Evolutionary conservation across 2,888 invertebrate species (phyloP), one percentile per base, ranked within the genome.

Genomic region (Erynnis tages): DNA sequence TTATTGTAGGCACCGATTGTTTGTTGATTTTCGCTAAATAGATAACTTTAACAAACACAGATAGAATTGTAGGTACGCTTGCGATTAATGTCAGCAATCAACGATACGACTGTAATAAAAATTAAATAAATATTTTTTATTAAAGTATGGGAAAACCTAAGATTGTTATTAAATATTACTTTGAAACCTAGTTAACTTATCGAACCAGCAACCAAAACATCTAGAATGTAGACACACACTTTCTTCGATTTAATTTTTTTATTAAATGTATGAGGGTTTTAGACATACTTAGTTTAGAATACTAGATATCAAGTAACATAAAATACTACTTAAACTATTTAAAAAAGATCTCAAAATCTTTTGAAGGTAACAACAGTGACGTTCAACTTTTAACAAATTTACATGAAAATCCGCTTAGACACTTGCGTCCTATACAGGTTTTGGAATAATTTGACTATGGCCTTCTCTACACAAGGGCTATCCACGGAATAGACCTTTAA

Each of bases 1-100:
- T 40, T 49, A 41, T 41, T 49, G 17, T 34, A 49, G 41, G 19
- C 41, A 49, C 49, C 41, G 11, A 41, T 41, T 41, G 49, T 49
- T 49, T 46, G 27, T 27, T 7, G 46, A 37, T 37, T 46, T 35
- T 10, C n/a, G 11, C 5, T 27, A 37, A 37, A 17, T 46, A 37
- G 35, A 23, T 37, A 17, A 27, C 19, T 16, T 27, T 46, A 46
- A 41, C 49, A 40, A n/a, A n/a, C n/a, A n/a, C n/a, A n/a, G n/a
- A 48, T 40, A 7, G 21, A 21, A 8, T 3, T 46, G n/a, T 13
- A 29, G n/a, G n/a, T 27, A 41, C 32, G 10, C 10, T 11, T 25
- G 4, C 17, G 7, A 21, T 44, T 44, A 19, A 21, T 13, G 29
- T 44, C 19, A 32, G 2, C 16, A 32, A 32, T 2, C 16, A 32